Percentiles rank a stretch among this genome's conserved stretches.
Conservation (phyloP, 2,113 vertebrate species). For the Penelope pileata region DNA sequence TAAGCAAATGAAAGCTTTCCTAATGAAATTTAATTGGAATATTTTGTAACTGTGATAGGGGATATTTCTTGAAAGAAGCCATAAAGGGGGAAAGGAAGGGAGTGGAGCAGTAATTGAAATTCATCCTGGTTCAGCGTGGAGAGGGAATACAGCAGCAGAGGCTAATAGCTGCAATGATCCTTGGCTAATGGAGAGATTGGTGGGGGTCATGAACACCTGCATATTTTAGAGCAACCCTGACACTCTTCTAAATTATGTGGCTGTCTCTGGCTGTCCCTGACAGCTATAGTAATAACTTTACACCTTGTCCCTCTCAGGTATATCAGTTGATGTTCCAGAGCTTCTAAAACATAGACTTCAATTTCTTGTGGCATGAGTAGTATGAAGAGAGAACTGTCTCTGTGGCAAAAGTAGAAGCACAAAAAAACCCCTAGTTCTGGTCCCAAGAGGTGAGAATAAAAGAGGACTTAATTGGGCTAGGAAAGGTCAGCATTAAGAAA, state of each 20-base stretch:
- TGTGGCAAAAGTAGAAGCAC: not conserved
- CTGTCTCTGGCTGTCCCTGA: not conserved
- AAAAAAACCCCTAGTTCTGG: not conserved
- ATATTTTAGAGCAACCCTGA: constrained; percentile 52
- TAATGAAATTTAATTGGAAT: constrained; percentile 63
- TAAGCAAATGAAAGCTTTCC: constrained; percentile 37
- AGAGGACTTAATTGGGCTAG: not conserved
- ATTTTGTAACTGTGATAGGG: not conserved
- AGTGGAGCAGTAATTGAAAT: constrained; percentile 54
- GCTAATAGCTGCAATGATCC: constrained; percentile 69
- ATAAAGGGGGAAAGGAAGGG: not conserved
- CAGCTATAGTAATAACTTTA: constrained; percentile 14
- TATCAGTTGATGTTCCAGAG: not conserved
- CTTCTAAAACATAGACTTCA: not conserved
- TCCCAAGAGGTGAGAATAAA: not conserved
- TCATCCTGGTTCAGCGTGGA: constrained; percentile 52
- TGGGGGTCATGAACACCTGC: constrained; percentile 53
- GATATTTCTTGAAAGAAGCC: constrained; percentile 23
- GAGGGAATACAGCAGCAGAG: constrained; percentile 37
- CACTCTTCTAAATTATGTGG: constrained; percentile 23
- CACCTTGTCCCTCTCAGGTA: constrained; percentile 9
- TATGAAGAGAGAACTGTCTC: not conserved
- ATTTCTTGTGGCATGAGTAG: not conserved
- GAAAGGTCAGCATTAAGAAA: no score
- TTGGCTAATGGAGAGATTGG: constrained; percentile 60